phyloP scores from a whole-genome alignment of 2,888 invertebrate species.

The Pandemis cinnamomeana region DNA sequence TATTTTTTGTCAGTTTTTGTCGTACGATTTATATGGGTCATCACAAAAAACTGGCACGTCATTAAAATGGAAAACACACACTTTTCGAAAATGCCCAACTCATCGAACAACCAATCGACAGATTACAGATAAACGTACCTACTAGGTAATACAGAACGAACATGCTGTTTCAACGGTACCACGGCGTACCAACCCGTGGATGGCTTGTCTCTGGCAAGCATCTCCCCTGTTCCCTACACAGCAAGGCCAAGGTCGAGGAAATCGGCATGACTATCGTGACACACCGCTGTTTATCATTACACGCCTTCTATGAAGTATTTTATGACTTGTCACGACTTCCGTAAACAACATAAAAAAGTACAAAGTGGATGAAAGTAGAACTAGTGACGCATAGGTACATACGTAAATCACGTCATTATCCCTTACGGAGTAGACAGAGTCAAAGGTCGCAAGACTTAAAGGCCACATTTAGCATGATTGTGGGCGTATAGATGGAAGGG shows the following conservation, averaged over 20 bases:
- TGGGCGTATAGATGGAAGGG: no score
- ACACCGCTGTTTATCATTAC: constrained; percentile 15
- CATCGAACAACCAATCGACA: background rate
- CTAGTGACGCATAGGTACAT: no score
- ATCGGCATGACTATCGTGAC: constrained; percentile 22
- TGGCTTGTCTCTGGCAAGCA: constrained; percentile 24
- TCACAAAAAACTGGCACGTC: no score
- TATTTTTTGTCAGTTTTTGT: no score
- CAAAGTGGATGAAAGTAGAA: no score
- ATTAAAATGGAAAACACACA: no score
- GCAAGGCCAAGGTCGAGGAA: constrained; percentile 23
- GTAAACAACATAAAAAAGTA: background rate
- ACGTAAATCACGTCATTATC: no score
- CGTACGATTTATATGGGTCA: no score
- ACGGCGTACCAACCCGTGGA: constrained; percentile 8
- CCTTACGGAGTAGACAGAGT: no score
- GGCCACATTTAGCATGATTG: no score
- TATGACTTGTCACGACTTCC: background rate
- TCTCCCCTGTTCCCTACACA: constrained; percentile 26
- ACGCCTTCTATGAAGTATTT: constrained; percentile 21
- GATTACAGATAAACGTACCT: background rate
- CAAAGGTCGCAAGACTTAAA: no score
- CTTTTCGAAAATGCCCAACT: background rate
- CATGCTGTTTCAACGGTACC: constrained; percentile 23
- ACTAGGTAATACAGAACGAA: constrained; percentile 12